A percentile compares a stretch with the other conserved stretches of the same genome.
Evolutionary conservation across 2,888 invertebrate genomes (phyloP).

Genomic region (Rhynchonema sp.): DNA sequence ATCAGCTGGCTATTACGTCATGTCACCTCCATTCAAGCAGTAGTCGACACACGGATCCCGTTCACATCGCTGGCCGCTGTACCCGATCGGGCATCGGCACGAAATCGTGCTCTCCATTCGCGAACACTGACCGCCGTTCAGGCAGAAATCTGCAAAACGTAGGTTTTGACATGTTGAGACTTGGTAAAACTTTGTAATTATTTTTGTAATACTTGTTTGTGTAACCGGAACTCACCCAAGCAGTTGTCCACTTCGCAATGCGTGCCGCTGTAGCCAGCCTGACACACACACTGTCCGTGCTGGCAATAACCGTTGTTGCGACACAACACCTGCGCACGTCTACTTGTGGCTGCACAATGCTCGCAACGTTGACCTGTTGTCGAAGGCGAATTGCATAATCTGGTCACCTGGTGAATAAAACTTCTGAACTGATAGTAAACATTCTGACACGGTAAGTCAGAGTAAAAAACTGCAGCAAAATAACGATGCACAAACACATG

Average conservation of each 20-base stretch:
- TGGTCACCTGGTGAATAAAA: no score
- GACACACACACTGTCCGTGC: constrained; percentile 36
- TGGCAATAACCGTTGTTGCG: constrained; percentile 7
- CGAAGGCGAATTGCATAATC: no score
- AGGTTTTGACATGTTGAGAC: not conserved
- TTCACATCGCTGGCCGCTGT: constrained; percentile 43
- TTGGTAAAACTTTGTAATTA: constrained; percentile 7
- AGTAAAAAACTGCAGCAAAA: no score
- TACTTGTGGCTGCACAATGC: constrained; percentile 10
- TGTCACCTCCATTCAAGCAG: constrained; percentile 43
- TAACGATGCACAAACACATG: no score
- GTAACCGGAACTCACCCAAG: constrained; percentile 3
- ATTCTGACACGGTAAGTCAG: no score
- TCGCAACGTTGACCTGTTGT: constrained; percentile 17
- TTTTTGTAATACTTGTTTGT: constrained; percentile 10
- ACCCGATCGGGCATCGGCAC: constrained; percentile 38
- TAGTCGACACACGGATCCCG: constrained; percentile 40
- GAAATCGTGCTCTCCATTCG: constrained; percentile 26
- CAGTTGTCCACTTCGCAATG: constrained; percentile 9
- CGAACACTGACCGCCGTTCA: constrained; percentile 32
- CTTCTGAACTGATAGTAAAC: no score
- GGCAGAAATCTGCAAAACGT: constrained; percentile 28
- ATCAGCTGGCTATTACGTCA: no score
- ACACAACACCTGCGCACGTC: constrained; percentile 3
- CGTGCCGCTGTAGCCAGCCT: constrained; percentile 27